phyloP scores from a whole-genome alignment of 2,113 vertebrate species.

The Piaya cayana region DNA sequence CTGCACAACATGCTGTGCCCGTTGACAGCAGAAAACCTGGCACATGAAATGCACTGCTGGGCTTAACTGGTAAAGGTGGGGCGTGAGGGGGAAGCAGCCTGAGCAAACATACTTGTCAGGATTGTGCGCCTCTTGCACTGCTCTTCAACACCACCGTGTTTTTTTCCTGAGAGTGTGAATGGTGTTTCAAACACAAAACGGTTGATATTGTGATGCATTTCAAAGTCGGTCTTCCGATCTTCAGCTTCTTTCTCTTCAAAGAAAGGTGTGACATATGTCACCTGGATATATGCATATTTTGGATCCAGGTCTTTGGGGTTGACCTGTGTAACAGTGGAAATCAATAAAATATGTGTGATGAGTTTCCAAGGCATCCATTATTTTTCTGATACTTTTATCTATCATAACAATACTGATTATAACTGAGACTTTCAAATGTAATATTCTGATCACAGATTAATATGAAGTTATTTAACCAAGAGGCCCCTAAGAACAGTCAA shows the following conservation, averaged over 20 bases:
- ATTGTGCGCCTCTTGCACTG: conserved; percentile 96
- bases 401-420: fast-evolving
- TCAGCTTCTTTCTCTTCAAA: conserved; percentile 94
- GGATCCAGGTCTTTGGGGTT: conserved; percentile 96
- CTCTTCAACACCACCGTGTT: conserved; percentile 94
- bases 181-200: conserved; percentile 97
- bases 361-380: not conserved
- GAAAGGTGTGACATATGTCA: conserved; percentile 94
- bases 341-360: not conserved
- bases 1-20: not conserved
- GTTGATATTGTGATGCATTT: conserved; percentile 94
- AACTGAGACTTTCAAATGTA: not conserved
- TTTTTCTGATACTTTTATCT: not conserved
- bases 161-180: conserved; percentile 93
- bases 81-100: fast-evolving
- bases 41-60: fast-evolving
- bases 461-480: not conserved
- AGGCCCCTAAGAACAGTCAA: not conserved
- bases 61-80: not conserved
- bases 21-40: not conserved
- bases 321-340: conserved; percentile 76
- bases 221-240: conserved; percentile 93
- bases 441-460: not conserved
- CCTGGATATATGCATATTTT: conserved; percentile 96
- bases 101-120: conserved; percentile 85